phyloP scores from a whole-genome alignment of 2,888 invertebrate species.

The Melitaea athalia region DNA sequence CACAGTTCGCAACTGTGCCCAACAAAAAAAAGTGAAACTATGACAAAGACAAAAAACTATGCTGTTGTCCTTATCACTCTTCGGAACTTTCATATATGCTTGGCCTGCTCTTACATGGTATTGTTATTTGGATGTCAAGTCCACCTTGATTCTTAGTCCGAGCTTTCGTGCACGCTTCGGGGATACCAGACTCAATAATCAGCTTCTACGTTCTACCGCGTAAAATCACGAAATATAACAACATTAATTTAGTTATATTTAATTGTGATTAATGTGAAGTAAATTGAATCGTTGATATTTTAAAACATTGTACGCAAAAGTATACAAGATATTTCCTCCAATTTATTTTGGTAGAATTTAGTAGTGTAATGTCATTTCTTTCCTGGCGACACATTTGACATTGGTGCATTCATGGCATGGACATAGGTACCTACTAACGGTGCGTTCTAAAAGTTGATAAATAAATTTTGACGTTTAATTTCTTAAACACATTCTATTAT shows the following conservation, averaged over 20 bases:
- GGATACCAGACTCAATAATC: constrained; percentile 1
- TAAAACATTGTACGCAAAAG: not conserved
- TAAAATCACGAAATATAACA: not conserved
- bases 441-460: not conserved
- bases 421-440: too few relatives aligned
- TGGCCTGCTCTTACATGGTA: too few relatives aligned
- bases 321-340: not conserved
- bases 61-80: too few relatives aligned
- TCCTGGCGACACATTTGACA: not conserved
- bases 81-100: too few relatives aligned
- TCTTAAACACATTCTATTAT: not conserved
- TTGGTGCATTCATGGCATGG: too few relatives aligned
- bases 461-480: not conserved
- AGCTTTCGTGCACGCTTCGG: constrained; percentile 2
- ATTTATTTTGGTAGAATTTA: not conserved
- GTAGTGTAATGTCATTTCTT: not conserved
- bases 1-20: too few relatives aligned
- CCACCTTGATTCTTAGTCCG: too few relatives aligned
- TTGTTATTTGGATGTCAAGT: too few relatives aligned
- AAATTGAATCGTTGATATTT: not conserved
- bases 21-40: too few relatives aligned
- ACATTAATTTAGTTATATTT: not conserved
- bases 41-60: too few relatives aligned
- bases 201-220: constrained; percentile 10
- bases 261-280: too few relatives aligned